Conservation (phyloP, 2,113 vertebrate species). For the Cyprinodon tularosa region DNA sequence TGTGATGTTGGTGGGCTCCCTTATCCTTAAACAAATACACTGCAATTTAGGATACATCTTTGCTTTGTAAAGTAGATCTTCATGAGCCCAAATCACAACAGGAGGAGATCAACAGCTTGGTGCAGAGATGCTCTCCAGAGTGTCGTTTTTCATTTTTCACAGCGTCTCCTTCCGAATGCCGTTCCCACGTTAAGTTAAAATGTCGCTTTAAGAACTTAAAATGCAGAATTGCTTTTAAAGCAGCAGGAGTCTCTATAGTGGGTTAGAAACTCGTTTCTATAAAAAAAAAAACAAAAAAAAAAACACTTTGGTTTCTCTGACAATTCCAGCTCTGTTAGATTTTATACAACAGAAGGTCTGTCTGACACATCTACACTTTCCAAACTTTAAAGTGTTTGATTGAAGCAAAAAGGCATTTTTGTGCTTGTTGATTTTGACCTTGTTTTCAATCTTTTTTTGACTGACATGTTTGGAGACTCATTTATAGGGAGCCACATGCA, state of each 20-base stretch:
- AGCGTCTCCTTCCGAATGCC: conserved; percentile 22
- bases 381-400: conserved; percentile 16
- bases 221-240: conserved; percentile 12
- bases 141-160: conserved; percentile 27
- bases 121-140: conserved; percentile 53
- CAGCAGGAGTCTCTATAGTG: background rate
- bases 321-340: background rate
- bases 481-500: conserved; percentile 22
- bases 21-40: conserved; percentile 72
- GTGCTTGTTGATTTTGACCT: background rate
- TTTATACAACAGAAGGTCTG: conserved; percentile 7
- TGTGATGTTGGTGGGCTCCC: conserved; percentile 29
- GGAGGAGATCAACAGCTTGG: conserved; percentile 44
- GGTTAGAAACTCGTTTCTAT: background rate
- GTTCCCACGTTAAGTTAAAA: conserved; percentile 35
- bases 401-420: background rate
- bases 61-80: conserved; percentile 41
- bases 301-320: conserved; percentile 6
- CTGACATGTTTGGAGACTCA: conserved; percentile 21
- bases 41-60: conserved; percentile 57
- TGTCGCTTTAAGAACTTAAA: conserved; percentile 29
- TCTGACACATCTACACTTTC: conserved; percentile 4
- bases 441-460: background rate
- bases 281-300: conserved; percentile 1
- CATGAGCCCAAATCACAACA: conserved; percentile 35